Evolutionary conservation across 2,113 vertebrate species (phyloP).

Genomic region (Oophaga pumilio): DNA sequence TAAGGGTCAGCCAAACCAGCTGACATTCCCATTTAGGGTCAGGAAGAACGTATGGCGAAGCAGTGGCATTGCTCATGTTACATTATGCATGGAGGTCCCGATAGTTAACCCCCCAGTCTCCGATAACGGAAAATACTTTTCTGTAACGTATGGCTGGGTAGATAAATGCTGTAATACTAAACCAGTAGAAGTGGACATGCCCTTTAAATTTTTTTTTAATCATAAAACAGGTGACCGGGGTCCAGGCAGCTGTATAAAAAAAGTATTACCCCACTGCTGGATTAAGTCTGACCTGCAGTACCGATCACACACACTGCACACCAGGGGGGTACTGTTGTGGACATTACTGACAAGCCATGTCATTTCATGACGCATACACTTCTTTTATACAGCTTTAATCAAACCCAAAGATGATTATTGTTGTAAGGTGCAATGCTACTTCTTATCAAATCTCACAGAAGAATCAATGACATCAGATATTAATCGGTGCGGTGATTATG

Average conservation of each 20-base stretch:
- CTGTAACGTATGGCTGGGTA: not conserved
- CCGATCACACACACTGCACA: no score
- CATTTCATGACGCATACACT: not conserved
- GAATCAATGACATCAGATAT: conserved; percentile 14
- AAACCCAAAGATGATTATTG: not conserved
- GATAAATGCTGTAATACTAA: not conserved
- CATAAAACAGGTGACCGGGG: not conserved
- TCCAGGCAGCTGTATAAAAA: not conserved
- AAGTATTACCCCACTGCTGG: not conserved
- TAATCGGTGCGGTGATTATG: not conserved
- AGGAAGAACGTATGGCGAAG: no score
- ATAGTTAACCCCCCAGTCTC: no score
- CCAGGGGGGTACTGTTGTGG: not conserved
- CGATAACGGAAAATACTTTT: no score
- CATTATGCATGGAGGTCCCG: no score
- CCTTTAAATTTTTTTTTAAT: not conserved
- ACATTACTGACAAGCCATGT: not conserved
- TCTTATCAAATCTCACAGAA: conserved; percentile 1
- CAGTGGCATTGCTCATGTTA: no score
- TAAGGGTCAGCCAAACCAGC: no score
- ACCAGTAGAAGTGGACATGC: conserved; percentile 24
- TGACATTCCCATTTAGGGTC: no score
- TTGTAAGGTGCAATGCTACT: not conserved
- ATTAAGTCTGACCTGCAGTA: not conserved
- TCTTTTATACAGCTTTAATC: not conserved